A percentile compares a stretch with the other conserved stretches of the same genome.
These are phyloP conservation scores for Agrilus biguttatus DNA, from an alignment of 2,888 invertebrate species.

Conservation along the genomic window DNA sequence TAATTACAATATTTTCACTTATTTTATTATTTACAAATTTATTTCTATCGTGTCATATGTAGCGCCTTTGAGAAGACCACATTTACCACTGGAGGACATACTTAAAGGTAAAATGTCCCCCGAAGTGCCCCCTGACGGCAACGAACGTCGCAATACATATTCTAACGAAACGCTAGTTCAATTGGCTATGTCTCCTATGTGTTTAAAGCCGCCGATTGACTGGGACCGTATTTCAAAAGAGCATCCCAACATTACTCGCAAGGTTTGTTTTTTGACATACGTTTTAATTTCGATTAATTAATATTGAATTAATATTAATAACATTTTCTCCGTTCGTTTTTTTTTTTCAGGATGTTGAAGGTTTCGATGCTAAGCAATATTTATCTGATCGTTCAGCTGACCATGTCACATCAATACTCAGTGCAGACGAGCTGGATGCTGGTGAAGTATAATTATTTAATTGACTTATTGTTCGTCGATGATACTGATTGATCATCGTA, in stretches of 20 bases:
- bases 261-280: conserved; percentile 24
- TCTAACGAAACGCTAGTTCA: conserved; percentile 35
- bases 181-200: conserved; percentile 39
- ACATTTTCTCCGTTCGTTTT: conserved; percentile 1
- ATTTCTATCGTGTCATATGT: conserved; percentile 7
- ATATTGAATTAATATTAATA: neutral
- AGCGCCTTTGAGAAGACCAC: conserved; percentile 23
- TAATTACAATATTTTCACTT: neutral
- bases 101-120: conserved; percentile 19
- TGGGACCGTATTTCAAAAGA: conserved; percentile 38
- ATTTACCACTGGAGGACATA: conserved; percentile 23
- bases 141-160: conserved; percentile 13
- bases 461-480: too few relatives aligned
- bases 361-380: conserved; percentile 30
- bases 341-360: conserved; percentile 25
- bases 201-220: conserved; percentile 35
- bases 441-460: conserved; percentile 11
- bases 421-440: conserved; percentile 17
- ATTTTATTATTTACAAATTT: neutral
- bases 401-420: conserved; percentile 15
- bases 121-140: conserved; percentile 6
- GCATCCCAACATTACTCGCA: conserved; percentile 36
- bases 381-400: conserved; percentile 23
- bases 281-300: neutral
- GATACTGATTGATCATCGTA: too few relatives aligned